Evolutionary conservation across 2,797 vertebrate genomes (phyloP).

Genomic region (Rhynchonycteris naso): DNA sequence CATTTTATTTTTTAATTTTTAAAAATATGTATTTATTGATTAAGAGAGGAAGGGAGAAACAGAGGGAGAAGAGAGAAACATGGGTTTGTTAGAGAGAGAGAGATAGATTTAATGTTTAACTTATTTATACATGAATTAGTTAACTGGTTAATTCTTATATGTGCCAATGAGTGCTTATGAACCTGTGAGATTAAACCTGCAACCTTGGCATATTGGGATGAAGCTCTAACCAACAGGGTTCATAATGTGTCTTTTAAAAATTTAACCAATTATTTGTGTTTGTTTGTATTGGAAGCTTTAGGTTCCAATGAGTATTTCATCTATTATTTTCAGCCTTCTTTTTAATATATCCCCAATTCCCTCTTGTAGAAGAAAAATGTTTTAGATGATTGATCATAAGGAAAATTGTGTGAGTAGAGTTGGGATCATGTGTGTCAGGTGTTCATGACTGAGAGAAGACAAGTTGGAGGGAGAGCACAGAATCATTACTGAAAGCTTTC

Average conservation of each 20-base stretch:
- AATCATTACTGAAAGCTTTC: background rate
- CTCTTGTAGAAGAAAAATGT: background rate
- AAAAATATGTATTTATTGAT: background rate
- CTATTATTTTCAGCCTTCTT: background rate
- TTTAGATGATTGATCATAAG: background rate
- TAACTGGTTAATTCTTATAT: too few relatives aligned
- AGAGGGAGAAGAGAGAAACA: too few relatives aligned
- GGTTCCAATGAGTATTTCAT: background rate
- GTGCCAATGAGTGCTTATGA: too few relatives aligned
- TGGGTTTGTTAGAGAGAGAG: too few relatives aligned
- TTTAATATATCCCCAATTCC: background rate
- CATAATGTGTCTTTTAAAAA: background rate
- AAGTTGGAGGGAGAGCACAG: background rate
- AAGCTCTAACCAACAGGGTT: too few relatives aligned
- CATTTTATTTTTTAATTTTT: background rate
- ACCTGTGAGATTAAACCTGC: too few relatives aligned
- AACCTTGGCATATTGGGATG: too few relatives aligned
- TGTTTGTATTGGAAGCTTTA: constrained; percentile 11
- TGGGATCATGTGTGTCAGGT: background rate
- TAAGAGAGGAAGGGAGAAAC: too few relatives aligned
- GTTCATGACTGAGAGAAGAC: background rate
- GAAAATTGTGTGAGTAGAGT: background rate
- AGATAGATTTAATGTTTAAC: too few relatives aligned
- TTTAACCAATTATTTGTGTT: background rate
- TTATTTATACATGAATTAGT: background rate